These are phyloP conservation scores for Ellobium chinense DNA, from an alignment of 2,888 invertebrate species.

Conservation along the genomic window DNA sequence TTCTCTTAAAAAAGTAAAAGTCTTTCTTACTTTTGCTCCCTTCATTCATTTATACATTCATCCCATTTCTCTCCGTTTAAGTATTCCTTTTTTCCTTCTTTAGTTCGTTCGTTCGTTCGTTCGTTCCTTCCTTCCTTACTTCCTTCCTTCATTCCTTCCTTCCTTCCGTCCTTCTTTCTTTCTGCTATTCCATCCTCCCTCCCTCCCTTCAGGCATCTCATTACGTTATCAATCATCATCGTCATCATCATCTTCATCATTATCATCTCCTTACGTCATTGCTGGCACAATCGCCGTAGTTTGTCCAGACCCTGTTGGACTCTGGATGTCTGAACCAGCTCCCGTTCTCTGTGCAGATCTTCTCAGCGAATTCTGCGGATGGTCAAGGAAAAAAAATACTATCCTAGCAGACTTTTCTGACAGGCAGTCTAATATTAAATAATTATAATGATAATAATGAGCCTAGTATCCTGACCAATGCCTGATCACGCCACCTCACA, in stretches of 20 bases:
- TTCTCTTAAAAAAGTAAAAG: no score
- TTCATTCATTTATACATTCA: no score
- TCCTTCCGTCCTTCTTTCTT: not conserved
- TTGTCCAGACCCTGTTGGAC: conserved; percentile 59
- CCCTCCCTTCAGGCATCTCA: not conserved
- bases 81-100: no score
- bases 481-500: no score
- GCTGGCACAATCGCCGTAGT: conserved; percentile 58
- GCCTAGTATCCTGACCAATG: no score
- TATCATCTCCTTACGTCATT: conserved; percentile 10
- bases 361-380: conserved; percentile 48
- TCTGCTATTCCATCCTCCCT: not conserved
- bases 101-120: not conserved
- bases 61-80: no score
- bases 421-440: no score
- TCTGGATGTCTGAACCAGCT: conserved; percentile 62
- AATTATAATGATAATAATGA: no score
- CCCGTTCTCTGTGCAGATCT: conserved; percentile 61
- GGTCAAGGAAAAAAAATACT: no score
- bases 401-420: no score
- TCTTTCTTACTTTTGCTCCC: no score
- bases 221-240: not conserved
- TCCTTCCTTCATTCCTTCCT: not conserved
- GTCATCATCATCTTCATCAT: not conserved
- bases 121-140: not conserved